Evolutionary conservation across 2,888 invertebrate species (phyloP).

Genomic region (Agrypnus murinus): DNA sequence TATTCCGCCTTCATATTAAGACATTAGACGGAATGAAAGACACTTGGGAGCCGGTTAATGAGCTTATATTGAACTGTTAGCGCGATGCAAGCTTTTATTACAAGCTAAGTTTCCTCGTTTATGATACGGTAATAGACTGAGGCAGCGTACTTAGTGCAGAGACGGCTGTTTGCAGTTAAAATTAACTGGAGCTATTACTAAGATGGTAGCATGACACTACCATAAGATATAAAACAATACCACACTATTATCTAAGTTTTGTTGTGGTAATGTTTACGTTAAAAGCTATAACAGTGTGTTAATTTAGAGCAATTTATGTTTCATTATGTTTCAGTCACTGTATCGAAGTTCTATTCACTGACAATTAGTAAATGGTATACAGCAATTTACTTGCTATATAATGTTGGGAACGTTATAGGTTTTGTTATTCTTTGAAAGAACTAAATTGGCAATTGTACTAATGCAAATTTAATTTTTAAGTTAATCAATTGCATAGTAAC

Average conservation of each 20-base stretch:
- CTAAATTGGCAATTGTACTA: too few species aligned
- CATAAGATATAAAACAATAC: conserved; percentile 30
- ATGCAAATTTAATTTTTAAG: too few species aligned
- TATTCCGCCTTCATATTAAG: conserved; percentile 10
- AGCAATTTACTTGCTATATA: too few species aligned
- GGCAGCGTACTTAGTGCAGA: conserved; percentile 30
- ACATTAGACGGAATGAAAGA: conserved; percentile 17
- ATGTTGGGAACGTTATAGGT: too few species aligned
- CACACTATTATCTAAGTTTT: conserved; percentile 30
- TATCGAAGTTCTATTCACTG: too few species aligned
- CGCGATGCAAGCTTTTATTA: conserved; percentile 27
- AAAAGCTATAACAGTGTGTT: conserved; percentile 8
- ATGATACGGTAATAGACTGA: conserved; percentile 35
- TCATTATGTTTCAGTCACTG: neutral
- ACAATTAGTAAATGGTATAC: too few species aligned
- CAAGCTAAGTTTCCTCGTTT: conserved; percentile 35
- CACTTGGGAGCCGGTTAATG: conserved; percentile 15
- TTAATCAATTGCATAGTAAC: too few species aligned
- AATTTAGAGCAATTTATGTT: conserved; percentile 12
- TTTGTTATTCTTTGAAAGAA: too few species aligned
- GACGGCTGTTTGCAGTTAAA: conserved; percentile 33
- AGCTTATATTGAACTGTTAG: conserved; percentile 37
- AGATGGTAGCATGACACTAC: conserved; percentile 30
- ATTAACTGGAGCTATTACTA: conserved; percentile 30
- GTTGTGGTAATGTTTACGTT: conserved; percentile 13